Evolutionary conservation across 2,888 invertebrate species (phyloP).

Genomic region (Caenorhabditis panamensis): DNA sequence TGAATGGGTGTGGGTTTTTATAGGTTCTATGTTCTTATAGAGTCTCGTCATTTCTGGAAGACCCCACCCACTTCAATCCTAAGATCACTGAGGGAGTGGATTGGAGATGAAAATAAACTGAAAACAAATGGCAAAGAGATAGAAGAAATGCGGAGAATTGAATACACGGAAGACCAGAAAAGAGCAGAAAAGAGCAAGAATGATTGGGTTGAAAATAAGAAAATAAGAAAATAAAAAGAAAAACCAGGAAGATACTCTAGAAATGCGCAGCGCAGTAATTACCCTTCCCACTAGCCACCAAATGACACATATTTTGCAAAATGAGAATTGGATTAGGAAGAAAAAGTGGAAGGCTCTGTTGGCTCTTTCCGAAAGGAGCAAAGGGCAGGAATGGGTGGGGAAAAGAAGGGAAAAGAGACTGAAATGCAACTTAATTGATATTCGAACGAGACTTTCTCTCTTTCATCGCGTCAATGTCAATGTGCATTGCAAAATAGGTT

Average conservation of each 20-base stretch:
- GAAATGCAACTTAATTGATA: slow-evolving; percentile 29
- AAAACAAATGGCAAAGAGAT: slow-evolving; percentile 5
- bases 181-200: slow-evolving; percentile 8
- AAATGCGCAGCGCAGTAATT: slow-evolving; percentile 24
- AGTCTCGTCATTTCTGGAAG: neutral
- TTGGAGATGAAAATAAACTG: neutral
- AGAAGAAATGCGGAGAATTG: neutral
- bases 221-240: neutral
- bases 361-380: slow-evolving; percentile 10
- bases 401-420: neutral
- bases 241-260: slow-evolving; percentile 45
- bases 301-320: slow-evolving; percentile 21
- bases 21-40: no score
- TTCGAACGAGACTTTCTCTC: slow-evolving; percentile 13
- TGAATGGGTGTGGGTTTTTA: slow-evolving; percentile 50
- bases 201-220: neutral
- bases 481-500: slow-evolving; percentile 27
- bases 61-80: no score
- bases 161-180: slow-evolving; percentile 10
- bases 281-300: slow-evolving; percentile 17
- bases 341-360: neutral
- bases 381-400: slow-evolving; percentile 6
- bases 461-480: neutral
- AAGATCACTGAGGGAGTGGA: neutral
- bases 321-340: slow-evolving; percentile 36